Base-by-base conservation (phyloP, 2,797 vertebrate species). In the Sebastes taczanowskii region DNA sequence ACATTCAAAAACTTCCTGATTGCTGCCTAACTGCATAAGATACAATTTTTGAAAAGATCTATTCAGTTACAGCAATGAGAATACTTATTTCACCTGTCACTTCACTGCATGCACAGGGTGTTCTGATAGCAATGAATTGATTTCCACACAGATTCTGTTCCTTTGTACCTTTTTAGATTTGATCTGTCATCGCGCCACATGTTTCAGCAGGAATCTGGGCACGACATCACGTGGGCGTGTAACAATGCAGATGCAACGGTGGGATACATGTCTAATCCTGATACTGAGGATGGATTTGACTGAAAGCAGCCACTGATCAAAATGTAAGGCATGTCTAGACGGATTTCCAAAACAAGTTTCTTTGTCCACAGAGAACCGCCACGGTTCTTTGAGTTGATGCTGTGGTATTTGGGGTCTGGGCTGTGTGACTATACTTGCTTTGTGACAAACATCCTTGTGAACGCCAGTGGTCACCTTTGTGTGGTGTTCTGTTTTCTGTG, bases 311-410 rank as follows among this genome's bases (percentile, higher is more conserved):
- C 20, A 11, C 65, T 71, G 52, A 85, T 88, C 59, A 78, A 76
- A 85, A 80, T 55, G 25, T 63, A 25, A 88, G 59, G 20, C 83
- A 64, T 81, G 87, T 86, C 78, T 59, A 69, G 85, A 88, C 76
- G 2, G 52, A 81, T 49, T 81, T 69, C 42, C 9, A 16, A 29
- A 23, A 84, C 62, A 1, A 22, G 7, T 11, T 69, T 49, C 7
- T 27, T 20, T 58, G 3, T 18, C 35, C 25, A 6, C n/a, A 32
- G 27, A 68, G 34, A 79, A 63, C 27, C 13, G 56, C 6, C 0
- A 32, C 10, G 20, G 52, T 71, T 81, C 30, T 20, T 70, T 4
- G 6, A 60, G 67, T 71, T 81, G 53, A 61, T 35, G 11, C 55
- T 74, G 58, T 55, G 32, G 59, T 77, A 49, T 82, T 32, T 76